Conservation (phyloP, 2,888 invertebrate species). For the Incurvaria masculella region DNA sequence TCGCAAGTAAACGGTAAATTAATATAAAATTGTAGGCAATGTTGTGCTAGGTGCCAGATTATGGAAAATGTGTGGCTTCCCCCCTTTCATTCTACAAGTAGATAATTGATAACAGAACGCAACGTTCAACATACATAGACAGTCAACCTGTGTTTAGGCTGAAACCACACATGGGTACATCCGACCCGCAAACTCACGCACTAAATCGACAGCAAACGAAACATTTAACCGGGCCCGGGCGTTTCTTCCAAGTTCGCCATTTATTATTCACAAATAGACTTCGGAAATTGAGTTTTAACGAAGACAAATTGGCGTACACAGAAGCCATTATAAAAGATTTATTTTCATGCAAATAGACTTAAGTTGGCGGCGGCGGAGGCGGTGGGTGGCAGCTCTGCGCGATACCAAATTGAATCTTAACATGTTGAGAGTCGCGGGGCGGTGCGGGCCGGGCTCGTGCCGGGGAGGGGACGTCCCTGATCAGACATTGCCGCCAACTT, state of each 20-base stretch:
- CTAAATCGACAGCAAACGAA: too few species aligned
- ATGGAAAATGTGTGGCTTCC: too few species aligned
- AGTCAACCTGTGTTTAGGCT: too few species aligned
- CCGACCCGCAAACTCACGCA: too few species aligned
- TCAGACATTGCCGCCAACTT: neutral
- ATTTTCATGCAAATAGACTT: constrained; percentile 24
- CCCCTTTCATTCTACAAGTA: too few species aligned
- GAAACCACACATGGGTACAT: too few species aligned
- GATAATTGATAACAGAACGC: too few species aligned
- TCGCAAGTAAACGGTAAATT: too few species aligned
- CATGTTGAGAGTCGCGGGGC: neutral
- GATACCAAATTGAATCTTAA: neutral
- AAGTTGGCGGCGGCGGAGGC: neutral
- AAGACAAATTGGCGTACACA: constrained; percentile 54
- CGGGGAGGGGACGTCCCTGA: neutral
- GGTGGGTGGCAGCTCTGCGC: neutral
- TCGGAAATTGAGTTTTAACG: constrained; percentile 53
- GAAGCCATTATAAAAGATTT: constrained; percentile 54
- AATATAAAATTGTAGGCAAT: too few species aligned
- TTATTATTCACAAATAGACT: constrained; percentile 54
- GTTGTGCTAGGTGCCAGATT: too few species aligned
- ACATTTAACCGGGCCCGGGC: neutral
- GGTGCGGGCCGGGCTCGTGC: neutral
- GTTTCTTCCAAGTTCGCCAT: constrained; percentile 36
- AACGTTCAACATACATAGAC: too few species aligned